Conservation (phyloP, 2,113 vertebrate genomes). For the Calonectris borealis region DNA sequence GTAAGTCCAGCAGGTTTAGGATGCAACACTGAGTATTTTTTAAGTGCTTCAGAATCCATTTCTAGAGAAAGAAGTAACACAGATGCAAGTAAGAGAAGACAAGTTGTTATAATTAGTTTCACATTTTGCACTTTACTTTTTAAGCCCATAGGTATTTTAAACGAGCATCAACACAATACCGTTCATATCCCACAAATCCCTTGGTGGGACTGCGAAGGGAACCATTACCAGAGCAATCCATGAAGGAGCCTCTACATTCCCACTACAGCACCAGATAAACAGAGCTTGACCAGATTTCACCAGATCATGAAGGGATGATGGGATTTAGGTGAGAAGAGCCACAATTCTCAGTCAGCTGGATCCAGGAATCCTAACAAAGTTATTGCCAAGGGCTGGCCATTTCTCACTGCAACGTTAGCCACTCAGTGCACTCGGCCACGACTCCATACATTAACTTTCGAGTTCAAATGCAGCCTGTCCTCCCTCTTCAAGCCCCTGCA, state of each 20-base stretch:
- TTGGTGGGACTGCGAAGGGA: accelerated
- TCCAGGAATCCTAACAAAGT: background rate
- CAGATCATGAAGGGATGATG: accelerated
- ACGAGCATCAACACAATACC: background rate
- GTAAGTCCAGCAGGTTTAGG: conserved; percentile 80
- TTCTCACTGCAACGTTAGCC: background rate
- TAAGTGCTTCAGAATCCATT: conserved; percentile 76
- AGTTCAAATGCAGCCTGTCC: background rate
- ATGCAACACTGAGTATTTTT: conserved; percentile 72
- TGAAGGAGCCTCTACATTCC: accelerated
- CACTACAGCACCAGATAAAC: accelerated
- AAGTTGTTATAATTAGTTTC: accelerated
- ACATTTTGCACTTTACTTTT: background rate
- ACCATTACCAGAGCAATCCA: accelerated
- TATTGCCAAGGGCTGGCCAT: background rate
- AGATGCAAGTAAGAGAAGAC: background rate
- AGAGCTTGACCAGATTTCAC: accelerated
- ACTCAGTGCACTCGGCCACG: accelerated
- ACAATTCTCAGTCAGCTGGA: accelerated
- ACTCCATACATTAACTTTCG: accelerated
- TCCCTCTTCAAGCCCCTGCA: background rate
- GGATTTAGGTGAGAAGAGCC: background rate
- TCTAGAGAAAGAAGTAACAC: background rate
- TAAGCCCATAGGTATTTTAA: background rate
- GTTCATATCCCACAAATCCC: accelerated